Evolutionary conservation across 2,888 invertebrate genomes (phyloP).

Genomic region (Busseola fusca): DNA sequence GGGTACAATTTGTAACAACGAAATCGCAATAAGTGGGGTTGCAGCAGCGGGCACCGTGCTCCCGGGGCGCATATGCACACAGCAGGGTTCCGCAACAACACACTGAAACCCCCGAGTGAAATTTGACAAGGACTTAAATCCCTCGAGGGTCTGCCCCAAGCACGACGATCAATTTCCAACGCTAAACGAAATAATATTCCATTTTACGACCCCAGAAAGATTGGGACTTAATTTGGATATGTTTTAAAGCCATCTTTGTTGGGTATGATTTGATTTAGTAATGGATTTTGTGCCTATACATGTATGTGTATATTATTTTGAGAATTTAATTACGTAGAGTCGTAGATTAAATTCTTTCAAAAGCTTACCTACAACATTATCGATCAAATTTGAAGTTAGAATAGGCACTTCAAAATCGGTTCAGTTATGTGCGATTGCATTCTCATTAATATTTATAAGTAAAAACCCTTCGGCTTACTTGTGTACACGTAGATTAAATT

Average conservation of each 20-base stretch:
- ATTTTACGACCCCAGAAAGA: slow-evolving; percentile 74
- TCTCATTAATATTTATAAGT: slow-evolving; percentile 46
- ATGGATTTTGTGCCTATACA: slow-evolving; percentile 38
- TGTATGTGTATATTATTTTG: slow-evolving; percentile 5
- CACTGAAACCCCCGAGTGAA: slow-evolving; percentile 67
- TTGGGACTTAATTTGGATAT: slow-evolving; percentile 68
- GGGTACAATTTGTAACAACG: slow-evolving; percentile 26
- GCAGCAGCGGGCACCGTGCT: slow-evolving; percentile 35
- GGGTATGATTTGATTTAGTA: slow-evolving; percentile 56
- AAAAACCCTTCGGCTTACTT: slow-evolving; percentile 38
- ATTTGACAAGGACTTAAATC: slow-evolving; percentile 77
- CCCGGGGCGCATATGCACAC: slow-evolving; percentile 72
- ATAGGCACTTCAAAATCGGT: slow-evolving; percentile 13
- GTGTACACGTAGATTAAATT: slow-evolving; percentile 48
- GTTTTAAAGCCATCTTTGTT: slow-evolving; percentile 62
- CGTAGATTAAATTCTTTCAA: neutral
- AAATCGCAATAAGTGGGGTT: slow-evolving; percentile 40
- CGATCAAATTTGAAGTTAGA: slow-evolving; percentile 33
- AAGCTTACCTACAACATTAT: slow-evolving; percentile 6
- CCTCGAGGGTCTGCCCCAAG: slow-evolving; percentile 71
- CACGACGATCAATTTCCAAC: slow-evolving; percentile 81
- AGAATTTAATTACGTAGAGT: slow-evolving; percentile 11
- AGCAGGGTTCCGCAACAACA: slow-evolving; percentile 71
- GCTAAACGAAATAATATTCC: slow-evolving; percentile 81
- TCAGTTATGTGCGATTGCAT: slow-evolving; percentile 22